phyloP scores from a whole-genome alignment of 2,113 vertebrate genomes.

The Spheniscus mendiculus region DNA sequence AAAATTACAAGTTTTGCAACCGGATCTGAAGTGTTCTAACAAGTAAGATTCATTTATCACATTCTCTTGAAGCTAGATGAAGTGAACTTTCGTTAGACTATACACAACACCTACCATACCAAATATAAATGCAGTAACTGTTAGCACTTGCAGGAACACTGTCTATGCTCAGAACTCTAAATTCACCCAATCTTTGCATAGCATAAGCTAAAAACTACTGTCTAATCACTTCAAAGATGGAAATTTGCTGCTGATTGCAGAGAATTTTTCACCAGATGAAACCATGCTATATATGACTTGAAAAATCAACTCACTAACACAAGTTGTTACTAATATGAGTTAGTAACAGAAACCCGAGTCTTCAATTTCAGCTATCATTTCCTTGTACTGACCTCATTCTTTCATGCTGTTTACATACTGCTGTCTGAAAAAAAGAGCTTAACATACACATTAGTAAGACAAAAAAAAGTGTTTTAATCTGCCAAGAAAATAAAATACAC shows the following conservation, averaged over 20 bases:
- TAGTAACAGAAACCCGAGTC: neutral
- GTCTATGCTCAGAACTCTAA: neutral
- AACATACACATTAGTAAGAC: neutral
- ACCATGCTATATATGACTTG: neutral
- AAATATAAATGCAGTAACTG: neutral
- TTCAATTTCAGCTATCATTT: neutral
- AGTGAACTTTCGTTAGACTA: neutral
- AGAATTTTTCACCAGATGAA: neutral
- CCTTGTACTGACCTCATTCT: neutral
- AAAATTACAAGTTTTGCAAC: neutral
- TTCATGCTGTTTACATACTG: constrained; percentile 12
- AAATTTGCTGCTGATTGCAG: neutral
- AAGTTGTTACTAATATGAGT: neutral
- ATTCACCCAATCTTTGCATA: neutral
- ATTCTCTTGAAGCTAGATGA: neutral
- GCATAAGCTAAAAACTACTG: neutral
- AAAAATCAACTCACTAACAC: neutral
- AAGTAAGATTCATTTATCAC: neutral
- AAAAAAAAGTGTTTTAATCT: neutral
- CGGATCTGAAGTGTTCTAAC: neutral
- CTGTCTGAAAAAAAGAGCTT: neutral
- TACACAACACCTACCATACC: neutral
- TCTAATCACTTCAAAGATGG: neutral
- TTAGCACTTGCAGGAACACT: neutral
- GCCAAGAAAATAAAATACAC: neutral